phyloP scores from a whole-genome alignment of 2,113 vertebrate genomes.

The Limanda limanda region DNA sequence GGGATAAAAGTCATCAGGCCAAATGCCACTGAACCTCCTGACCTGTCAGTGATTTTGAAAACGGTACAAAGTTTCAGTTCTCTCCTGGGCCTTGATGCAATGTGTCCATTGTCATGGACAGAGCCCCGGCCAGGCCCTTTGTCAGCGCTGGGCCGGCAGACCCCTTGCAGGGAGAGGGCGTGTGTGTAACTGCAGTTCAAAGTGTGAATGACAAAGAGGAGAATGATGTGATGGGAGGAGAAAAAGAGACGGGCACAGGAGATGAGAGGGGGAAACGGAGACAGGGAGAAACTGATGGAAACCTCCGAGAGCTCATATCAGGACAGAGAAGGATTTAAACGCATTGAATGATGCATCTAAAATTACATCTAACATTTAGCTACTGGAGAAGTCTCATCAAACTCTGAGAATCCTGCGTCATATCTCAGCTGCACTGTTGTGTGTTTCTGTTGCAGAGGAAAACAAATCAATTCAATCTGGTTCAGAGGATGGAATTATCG shows the following conservation, averaged over 20 bases:
- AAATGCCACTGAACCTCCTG: too few species aligned
- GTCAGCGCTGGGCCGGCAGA: constrained; percentile 41
- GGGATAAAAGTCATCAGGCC: too few species aligned
- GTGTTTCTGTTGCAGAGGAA: too few species aligned
- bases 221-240: constrained; percentile 51
- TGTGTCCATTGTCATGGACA: constrained; percentile 59
- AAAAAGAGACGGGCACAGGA: constrained; percentile 19
- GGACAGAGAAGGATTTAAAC: constrained; percentile 25
- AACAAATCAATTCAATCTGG: too few species aligned
- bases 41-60: too few species aligned
- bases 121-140: constrained; percentile 57
- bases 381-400: too few species aligned
- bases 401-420: too few species aligned
- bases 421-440: too few species aligned
- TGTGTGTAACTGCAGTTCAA: constrained; percentile 57
- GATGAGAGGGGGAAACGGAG: constrained; percentile 15
- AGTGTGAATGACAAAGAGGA: constrained; percentile 72
- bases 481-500: too few species aligned
- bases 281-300: constrained; percentile 6
- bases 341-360: background rate
- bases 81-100: constrained; percentile 3
- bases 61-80: background rate
- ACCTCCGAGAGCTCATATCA: constrained; percentile 10
- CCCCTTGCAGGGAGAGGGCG: constrained; percentile 37
- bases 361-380: too few species aligned